Percentiles rank a stretch among this genome's conserved stretches.
phyloP scores from a whole-genome alignment of 2,797 vertebrate genomes.

The Pogonophryne albipinna region DNA sequence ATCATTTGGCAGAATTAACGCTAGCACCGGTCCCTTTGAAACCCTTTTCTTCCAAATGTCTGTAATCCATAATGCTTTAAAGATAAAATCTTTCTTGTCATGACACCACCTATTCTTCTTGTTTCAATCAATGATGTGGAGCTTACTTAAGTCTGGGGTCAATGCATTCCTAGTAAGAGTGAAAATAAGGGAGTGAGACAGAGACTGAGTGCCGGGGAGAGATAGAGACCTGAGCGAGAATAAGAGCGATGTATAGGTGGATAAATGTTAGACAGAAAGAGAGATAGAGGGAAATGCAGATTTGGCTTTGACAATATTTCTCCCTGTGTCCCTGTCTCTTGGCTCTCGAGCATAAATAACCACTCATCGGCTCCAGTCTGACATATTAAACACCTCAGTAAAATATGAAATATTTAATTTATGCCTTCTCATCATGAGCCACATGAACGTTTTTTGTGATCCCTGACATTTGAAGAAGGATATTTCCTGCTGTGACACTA shows the following conservation, averaged over 20 bases:
- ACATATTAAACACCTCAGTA: constrained; percentile 70
- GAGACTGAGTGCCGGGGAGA: constrained; percentile 16
- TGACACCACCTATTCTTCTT: constrained; percentile 62
- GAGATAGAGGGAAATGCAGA: background rate
- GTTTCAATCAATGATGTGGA: constrained; percentile 70
- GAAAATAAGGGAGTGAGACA: constrained; percentile 51
- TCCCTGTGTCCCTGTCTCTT: constrained; percentile 32
- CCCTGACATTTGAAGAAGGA: constrained; percentile 60
- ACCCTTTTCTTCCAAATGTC: constrained; percentile 66
- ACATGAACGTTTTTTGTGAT: constrained; percentile 50
- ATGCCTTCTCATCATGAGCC: constrained; percentile 58
- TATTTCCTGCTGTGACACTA: constrained; percentile 52
- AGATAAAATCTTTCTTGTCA: constrained; percentile 71
- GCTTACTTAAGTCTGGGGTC: constrained; percentile 64
- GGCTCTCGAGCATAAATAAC: constrained; percentile 63
- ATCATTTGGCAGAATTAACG: constrained; percentile 69
- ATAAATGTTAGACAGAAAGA: constrained; percentile 13
- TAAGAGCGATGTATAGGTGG: constrained; percentile 2
- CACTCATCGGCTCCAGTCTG: constrained; percentile 43
- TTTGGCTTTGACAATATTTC: constrained; percentile 48
- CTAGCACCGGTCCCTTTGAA: constrained; percentile 36
- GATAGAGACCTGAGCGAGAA: constrained; percentile 9
- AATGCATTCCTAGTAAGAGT: constrained; percentile 53
- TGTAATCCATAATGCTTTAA: constrained; percentile 74
- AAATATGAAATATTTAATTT: constrained; percentile 67